Base-by-base conservation (phyloP, 2,888 invertebrate species). In the Cataglyphis livida region DNA sequence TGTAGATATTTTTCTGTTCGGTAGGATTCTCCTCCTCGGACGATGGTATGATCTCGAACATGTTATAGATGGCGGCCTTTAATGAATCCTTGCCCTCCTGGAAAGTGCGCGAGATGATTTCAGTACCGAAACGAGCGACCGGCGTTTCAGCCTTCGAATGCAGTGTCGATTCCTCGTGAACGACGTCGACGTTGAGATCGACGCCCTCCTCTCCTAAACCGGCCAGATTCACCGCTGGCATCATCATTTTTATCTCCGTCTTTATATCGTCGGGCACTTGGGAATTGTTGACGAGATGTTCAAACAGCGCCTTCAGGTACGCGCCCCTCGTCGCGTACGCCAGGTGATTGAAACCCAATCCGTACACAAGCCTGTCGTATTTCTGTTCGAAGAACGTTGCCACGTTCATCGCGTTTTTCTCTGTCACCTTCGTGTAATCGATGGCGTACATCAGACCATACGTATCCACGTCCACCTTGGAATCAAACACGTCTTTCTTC, bases 301-400 rank as follows among this genome's bases (percentile, higher is more conserved):
- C 44, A 1, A 84, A 54, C 44, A 84, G 12, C 12, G 66, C 79
- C 15, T 41, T 84, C 51, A 84, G 44, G 9, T 84, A 84, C 12
- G 51, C 12, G 3, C 84, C 84, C n/a, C 84, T 68, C 25, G 84
- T 84, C 12, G 21, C 41, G n/a, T 84, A 48, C 9, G 54, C 68
- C 71, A 61, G 25, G 28, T 84, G 78, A 41, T 84, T 79, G 44
- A 84, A 84, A 10, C 73, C 73, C n/a, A 73, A 18, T n/a, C 79
- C 79, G 41, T 84, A 65, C 57, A 84, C 51, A n/a, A 64, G 51
- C 51, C 38, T 64, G n/a, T 84, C 15, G 38, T 84, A 84, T n/a
- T 84, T 44, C 9, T 15, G 35, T n/a, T 79, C 79, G 48, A 84
- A 51, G 54, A 84, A 84, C 25, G 21, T 54, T 5, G 35, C 54